These are phyloP conservation scores for Polia nebulosa DNA, from an alignment of 2,888 invertebrate species.

Conservation along the genomic window DNA sequence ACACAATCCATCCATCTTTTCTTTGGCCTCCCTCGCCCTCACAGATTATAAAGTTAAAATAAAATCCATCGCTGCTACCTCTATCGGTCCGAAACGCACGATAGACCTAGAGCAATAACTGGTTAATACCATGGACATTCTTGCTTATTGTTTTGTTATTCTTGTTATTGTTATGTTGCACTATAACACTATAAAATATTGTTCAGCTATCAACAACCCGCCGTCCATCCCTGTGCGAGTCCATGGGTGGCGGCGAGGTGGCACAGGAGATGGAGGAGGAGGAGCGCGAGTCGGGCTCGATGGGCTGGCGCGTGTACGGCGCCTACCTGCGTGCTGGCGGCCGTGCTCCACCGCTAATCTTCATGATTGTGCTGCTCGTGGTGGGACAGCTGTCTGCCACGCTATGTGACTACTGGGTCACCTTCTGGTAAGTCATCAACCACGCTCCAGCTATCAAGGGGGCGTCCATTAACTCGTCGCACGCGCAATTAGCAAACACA, in stretches of 20 bases:
- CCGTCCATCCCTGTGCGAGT: slow-evolving; percentile 87
- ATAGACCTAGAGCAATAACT: not conserved
- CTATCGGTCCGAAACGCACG: not conserved
- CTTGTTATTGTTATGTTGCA: not conserved
- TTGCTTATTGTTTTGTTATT: not conserved
- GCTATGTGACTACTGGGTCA: slow-evolving; percentile 94
- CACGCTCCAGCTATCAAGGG: too few species aligned
- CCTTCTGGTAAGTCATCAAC: slow-evolving; percentile 93
- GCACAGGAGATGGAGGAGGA: slow-evolving; percentile 92
- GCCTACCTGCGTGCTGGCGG: slow-evolving; percentile 92
- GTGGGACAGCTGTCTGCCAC: slow-evolving; percentile 93
- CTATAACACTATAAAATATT: too few species aligned
- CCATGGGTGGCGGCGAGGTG: slow-evolving; percentile 81
- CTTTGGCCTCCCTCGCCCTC: too few species aligned
- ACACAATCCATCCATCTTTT: too few species aligned
- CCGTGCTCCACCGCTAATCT: slow-evolving; percentile 87
- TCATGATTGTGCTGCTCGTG: slow-evolving; percentile 91
- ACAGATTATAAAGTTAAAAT: slow-evolving; percentile 4
- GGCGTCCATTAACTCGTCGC: too few species aligned
- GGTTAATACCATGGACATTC: not conserved
- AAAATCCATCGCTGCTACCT: not conserved
- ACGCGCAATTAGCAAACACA: too few species aligned
- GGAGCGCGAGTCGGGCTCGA: slow-evolving; percentile 92
- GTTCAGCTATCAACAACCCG: slow-evolving; percentile 86
- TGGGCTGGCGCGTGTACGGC: slow-evolving; percentile 92